Conservation (phyloP, 1,140 invertebrate genomes). For the Drosophila subobscura region DNA sequence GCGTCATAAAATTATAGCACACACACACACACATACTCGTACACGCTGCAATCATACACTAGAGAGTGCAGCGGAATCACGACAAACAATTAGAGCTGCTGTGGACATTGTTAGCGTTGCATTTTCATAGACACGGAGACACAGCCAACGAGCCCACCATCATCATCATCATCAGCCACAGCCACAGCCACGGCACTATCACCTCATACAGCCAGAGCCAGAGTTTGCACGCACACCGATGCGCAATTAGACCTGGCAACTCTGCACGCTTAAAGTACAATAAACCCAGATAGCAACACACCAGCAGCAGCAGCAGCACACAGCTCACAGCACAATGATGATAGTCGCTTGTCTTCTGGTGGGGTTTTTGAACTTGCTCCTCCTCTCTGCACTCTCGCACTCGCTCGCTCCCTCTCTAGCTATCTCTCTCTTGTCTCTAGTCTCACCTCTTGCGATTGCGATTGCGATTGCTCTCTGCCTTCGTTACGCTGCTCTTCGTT, state of each 20-base stretch:
- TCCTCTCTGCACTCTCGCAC: slow-evolving; percentile 10
- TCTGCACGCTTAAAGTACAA: slow-evolving; percentile 72
- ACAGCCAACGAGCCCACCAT: slow-evolving; percentile 33
- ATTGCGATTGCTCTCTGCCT: neutral
- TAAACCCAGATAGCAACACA: slow-evolving; percentile 73
- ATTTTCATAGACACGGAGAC: slow-evolving; percentile 74
- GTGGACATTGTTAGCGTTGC: slow-evolving; percentile 71
- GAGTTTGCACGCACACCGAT: slow-evolving; percentile 24
- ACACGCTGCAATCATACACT: slow-evolving; percentile 16
- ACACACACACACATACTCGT: slow-evolving; percentile 34
- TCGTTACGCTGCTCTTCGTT: slow-evolving; percentile 14
- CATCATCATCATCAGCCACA: slow-evolving; percentile 22
- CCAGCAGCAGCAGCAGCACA: too few relatives aligned
- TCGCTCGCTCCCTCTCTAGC: slow-evolving; percentile 5
- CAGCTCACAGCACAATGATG: slow-evolving; percentile 31
- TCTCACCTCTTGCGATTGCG: slow-evolving; percentile 1
- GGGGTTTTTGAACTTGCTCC: slow-evolving; percentile 76
- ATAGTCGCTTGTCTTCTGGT: slow-evolving; percentile 41
- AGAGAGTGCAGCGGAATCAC: slow-evolving; percentile 30
- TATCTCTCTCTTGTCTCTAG: neutral
- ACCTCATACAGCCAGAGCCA: slow-evolving; percentile 25
- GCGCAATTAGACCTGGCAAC: slow-evolving; percentile 66
- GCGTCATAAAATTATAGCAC: slow-evolving; percentile 73
- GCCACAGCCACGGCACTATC: slow-evolving; percentile 30
- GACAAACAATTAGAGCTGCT: slow-evolving; percentile 73